Evolutionary conservation across 2,797 vertebrate species (phyloP), one percentile per base, ranked within the genome.

Genomic region (Karalla daura): DNA sequence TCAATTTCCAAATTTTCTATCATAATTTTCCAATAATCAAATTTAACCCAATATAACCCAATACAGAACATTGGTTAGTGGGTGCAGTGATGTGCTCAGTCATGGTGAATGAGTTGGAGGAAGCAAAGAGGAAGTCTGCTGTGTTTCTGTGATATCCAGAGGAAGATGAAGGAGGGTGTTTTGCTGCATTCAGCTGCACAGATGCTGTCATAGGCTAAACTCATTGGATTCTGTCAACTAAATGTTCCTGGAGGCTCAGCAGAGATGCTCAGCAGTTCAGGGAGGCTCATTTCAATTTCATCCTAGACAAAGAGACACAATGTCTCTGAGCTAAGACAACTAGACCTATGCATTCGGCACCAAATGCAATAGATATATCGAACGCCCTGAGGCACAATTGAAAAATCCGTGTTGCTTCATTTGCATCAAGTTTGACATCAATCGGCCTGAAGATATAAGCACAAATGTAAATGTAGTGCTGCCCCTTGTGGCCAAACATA

Each of bases 91-190:
- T 40, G 37, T 45, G 49, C 23, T 74, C 40, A 21, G 49, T 78
- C 66, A 59, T 53, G 14, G 32, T 23, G 58, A 68, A 70, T 67
- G 70, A 74, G 52, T 75, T 50, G 41, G 63, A 54, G 4, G 5
- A 40, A 36, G 24, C 32, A 36, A 49, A 78, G 65, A 55, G 71
- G 37, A 63, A 63, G n/a, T 21, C 12, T 13, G 17, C 23, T 17
- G 39, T 47, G 69, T 73, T 74, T 70, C 52, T 61, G n/a, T 14
- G 58, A 54, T 3, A 51, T 77, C 46, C 41, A 36, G 17, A 21
- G 51, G 46, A 67, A 52, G 55, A 74, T 56, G 49, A 41, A 74
- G 45, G 62, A 49, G 35, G 21, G 14, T 15, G 28, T 50, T 59
- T 59, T 21, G 66, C 39, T 40, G 3, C 7, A 25, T 44, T 40